Evolutionary conservation across 2,113 vertebrate genomes (phyloP), one percentile per base, ranked within the genome.

Genomic region (Hucho hucho): DNA sequence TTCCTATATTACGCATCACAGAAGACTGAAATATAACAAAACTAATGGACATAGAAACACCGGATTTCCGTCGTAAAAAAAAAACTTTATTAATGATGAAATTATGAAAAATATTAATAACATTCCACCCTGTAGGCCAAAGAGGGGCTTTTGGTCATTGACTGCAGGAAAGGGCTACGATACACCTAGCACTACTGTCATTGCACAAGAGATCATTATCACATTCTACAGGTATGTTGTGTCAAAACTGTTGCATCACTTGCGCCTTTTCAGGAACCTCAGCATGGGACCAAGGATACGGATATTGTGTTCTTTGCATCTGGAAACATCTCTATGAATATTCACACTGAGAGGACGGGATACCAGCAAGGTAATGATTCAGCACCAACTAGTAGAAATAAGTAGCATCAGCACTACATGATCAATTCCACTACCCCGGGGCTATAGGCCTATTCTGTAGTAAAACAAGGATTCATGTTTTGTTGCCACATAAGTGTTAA

Each of bases 351-450:
- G 25, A 77, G 18, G 64, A 86, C 86, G 78, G 90, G 87, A 64
- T 93, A 88, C 70, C 67, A 64, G 69, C 92, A 87, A 92, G 92
- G 89, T 91, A 87, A 79, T 16, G 14, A 9, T 70, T 24, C 47
- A 46, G 9, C 61, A 7, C 1, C 3, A 14, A 49, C 47, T 49
- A 14, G 47, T 14, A 12, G 47, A 49, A 32, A 32, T 6, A 5
- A 6, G 32, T 32, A 32, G 32, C 47, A 49, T 49, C 9, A 49
- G 13, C 9, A 49, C 47, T 11, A 13, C 13, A 49, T 11, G 1
- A 49, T 49, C 13, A 49, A 14, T 14, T 12, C 2, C 12, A 11
- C 9, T 49, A 11, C 13, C 47, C 13, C 3, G 47, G 43, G 47
- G 47, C 9, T 14, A 49, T 3, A 49, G 9, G 2, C 47, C 47